phyloP scores from a whole-genome alignment of 2,797 vertebrate genomes.

The Rhinella marina region DNA sequence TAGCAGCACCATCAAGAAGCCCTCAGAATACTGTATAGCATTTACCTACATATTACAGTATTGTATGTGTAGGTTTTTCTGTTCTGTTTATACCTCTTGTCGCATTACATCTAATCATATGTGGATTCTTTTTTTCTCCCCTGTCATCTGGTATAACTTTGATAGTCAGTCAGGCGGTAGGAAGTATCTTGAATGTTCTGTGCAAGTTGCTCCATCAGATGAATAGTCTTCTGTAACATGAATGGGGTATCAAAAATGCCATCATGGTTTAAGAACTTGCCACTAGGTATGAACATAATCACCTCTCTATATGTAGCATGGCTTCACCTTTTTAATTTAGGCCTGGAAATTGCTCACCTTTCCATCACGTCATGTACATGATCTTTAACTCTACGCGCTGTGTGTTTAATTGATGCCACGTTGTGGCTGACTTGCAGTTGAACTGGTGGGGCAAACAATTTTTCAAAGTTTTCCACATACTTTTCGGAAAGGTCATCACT shows the following conservation, averaged over 20 bases:
- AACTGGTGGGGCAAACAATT: conserved; percentile 29
- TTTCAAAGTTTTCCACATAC: conserved; percentile 28
- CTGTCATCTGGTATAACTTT: not conserved
- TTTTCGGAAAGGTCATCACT: conserved; percentile 41
- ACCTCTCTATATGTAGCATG: conserved; percentile 2
- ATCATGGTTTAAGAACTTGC: conserved; percentile 9
- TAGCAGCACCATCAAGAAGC: not conserved
- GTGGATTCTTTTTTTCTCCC: not conserved
- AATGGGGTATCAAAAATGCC: conserved; percentile 3
- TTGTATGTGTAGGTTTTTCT: not conserved
- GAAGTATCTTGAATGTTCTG: not conserved
- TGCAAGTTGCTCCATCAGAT: not conserved
- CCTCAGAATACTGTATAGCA: not conserved
- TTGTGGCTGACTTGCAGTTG: conserved; percentile 63
- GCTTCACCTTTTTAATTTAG: conserved; percentile 51
- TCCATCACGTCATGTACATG: conserved; percentile 59
- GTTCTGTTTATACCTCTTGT: not conserved
- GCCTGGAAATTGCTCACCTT: conserved; percentile 66
- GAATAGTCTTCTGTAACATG: conserved; percentile 23
- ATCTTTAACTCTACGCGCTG: conserved; percentile 64
- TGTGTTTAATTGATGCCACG: conserved; percentile 38
- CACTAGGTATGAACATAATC: not conserved
- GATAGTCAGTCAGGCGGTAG: not conserved
- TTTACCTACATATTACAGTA: not conserved
- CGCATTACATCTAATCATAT: not conserved